Conservation (phyloP, 2,113 vertebrate species). For the Hyla sarda region DNA sequence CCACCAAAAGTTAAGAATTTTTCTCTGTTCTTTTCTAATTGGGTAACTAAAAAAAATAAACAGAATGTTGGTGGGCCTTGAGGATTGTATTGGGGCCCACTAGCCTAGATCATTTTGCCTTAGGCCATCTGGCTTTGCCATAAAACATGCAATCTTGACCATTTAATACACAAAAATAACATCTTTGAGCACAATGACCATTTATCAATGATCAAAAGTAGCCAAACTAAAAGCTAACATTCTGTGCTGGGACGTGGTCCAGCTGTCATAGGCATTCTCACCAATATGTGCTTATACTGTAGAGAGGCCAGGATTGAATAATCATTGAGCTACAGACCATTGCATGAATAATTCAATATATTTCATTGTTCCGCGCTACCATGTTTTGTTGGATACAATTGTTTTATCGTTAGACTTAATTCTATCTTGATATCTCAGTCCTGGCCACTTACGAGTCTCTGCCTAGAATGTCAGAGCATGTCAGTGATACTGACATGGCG, state of each 20-base stretch:
- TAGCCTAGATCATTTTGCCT: not conserved
- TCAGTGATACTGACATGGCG: not conserved
- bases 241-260: not conserved
- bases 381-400: not conserved
- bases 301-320: not conserved
- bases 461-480: not conserved
- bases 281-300: not conserved
- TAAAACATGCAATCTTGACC: not conserved
- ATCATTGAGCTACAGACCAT: not conserved
- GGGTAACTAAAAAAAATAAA: too few relatives aligned
- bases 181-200: not conserved
- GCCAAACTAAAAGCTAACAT: not conserved
- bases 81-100: too few relatives aligned
- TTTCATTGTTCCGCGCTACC: not conserved
- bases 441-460: not conserved
- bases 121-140: not conserved
- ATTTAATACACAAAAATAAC: too few relatives aligned
- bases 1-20: too few relatives aligned
- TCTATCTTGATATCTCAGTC: not conserved
- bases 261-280: not conserved
- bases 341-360: slow-evolving; percentile 12
- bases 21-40: too few relatives aligned
- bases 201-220: not conserved
- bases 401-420: not conserved
- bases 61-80: too few relatives aligned